Evolutionary conservation across 2,888 invertebrate species (phyloP).

Genomic region (Coleophora flavipennella): DNA sequence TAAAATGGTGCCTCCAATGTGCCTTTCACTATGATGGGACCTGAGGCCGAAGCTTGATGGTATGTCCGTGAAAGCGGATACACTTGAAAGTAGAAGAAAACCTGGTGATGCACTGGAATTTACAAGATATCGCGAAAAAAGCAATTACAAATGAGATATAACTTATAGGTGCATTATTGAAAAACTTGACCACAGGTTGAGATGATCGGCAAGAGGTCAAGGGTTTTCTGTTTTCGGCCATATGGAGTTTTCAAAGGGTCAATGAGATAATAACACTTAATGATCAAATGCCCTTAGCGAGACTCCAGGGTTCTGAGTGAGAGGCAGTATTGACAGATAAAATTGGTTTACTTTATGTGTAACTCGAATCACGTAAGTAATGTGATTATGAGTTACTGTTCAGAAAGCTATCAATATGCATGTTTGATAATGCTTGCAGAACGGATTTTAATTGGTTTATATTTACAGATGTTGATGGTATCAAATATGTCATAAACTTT

Average conservation of each 20-base stretch:
- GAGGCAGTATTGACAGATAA: slow-evolving; percentile 57
- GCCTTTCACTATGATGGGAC: slow-evolving; percentile 70
- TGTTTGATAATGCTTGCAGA: neutral
- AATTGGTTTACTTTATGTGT: slow-evolving; percentile 54
- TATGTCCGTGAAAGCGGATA: slow-evolving; percentile 66
- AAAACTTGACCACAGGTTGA: slow-evolving; percentile 68
- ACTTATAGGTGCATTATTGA: slow-evolving; percentile 60
- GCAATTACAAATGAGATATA: too few species aligned
- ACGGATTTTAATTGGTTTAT: slow-evolving; percentile 9
- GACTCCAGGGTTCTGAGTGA: slow-evolving; percentile 71
- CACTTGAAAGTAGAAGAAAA: slow-evolving; percentile 68
- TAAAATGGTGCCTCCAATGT: slow-evolving; percentile 67
- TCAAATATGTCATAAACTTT: slow-evolving; percentile 96
- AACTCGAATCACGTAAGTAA: slow-evolving; percentile 70
- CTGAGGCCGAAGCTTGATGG: slow-evolving; percentile 72
- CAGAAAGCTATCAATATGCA: slow-evolving; percentile 6
- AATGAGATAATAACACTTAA: slow-evolving; percentile 27
- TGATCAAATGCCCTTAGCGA: slow-evolving; percentile 48
- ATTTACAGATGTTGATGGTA: slow-evolving; percentile 92
- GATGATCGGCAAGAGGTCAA: slow-evolving; percentile 63
- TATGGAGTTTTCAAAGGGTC: slow-evolving; percentile 66
- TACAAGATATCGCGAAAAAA: slow-evolving; percentile 21
- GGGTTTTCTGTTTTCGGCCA: slow-evolving; percentile 71
- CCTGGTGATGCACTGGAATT: slow-evolving; percentile 66
- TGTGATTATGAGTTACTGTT: slow-evolving; percentile 47